Percentiles rank a stretch among this genome's conserved stretches.
These are phyloP conservation scores for Nothobranchius furzeri DNA, from an alignment of 2,113 vertebrate species.

Conservation along the genomic window DNA sequence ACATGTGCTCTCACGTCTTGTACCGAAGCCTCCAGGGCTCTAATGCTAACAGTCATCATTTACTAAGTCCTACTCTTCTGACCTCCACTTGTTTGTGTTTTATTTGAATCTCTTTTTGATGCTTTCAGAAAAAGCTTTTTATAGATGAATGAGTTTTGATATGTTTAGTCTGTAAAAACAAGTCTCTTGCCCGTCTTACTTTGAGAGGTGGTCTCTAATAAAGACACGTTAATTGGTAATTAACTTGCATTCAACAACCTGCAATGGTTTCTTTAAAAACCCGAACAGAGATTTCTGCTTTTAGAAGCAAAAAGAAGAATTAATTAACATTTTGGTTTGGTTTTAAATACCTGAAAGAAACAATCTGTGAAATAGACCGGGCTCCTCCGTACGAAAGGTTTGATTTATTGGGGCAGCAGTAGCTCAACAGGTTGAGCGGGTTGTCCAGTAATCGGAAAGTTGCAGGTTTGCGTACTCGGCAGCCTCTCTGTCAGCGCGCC, in stretches of 20 bases:
- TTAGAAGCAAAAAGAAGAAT: not conserved
- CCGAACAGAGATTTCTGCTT: not conserved
- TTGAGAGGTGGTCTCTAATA: not conserved
- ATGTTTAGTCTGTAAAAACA: not conserved
- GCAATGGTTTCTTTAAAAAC: not conserved
- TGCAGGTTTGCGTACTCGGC: too few species aligned
- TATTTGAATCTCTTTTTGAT: conserved; percentile 9
- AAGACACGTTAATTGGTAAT: not conserved
- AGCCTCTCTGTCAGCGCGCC: too few species aligned
- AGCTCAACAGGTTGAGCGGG: too few species aligned
- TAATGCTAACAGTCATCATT: not conserved
- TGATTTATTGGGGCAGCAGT: not conserved
- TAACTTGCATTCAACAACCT: not conserved
- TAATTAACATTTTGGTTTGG: not conserved
- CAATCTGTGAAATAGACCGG: not conserved
- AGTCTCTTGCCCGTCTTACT: not conserved
- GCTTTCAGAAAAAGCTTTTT: conserved; percentile 2
- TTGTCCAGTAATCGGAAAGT: too few species aligned
- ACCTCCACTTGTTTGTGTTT: conserved; percentile 6
- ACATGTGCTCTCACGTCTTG: conserved; percentile 2
- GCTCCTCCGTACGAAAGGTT: not conserved
- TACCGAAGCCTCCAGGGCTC: not conserved
- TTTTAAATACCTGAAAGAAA: not conserved
- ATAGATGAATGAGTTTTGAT: not conserved
- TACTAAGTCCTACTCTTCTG: conserved; percentile 16